Percentiles rank a stretch among this genome's conserved stretches.
Conservation (phyloP, 2,113 vertebrate species). For the Eidolon helvum region DNA sequence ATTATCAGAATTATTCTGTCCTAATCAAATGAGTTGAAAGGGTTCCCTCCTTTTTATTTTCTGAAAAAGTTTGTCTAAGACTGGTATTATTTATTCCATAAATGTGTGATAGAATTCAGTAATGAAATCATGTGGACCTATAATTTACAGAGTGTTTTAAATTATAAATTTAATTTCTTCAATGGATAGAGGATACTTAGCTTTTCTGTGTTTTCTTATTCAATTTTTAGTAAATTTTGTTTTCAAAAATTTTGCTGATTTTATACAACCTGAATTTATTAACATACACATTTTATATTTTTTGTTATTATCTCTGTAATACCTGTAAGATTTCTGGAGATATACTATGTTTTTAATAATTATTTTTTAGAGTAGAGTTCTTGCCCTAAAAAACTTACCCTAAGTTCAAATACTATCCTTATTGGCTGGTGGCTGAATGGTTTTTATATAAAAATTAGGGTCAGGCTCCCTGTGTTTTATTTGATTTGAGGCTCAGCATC, state of each 20-base stretch:
- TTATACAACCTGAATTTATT: not conserved
- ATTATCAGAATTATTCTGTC: not conserved
- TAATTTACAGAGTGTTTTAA: not conserved
- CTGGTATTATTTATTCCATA: not conserved
- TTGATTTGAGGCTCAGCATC: not conserved
- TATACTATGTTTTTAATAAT: not conserved
- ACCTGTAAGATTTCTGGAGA: not conserved
- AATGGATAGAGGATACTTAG: not conserved
- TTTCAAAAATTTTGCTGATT: not conserved
- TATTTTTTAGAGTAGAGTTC: not conserved
- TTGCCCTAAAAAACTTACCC: not conserved
- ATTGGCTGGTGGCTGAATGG: not conserved
- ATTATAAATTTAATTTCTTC: not conserved
- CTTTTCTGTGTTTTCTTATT: not conserved
- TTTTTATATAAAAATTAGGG: not conserved
- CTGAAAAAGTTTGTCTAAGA: not conserved
- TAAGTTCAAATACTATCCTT: not conserved
- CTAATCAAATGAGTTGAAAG: not conserved
- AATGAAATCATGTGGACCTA: not conserved
- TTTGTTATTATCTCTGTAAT: not conserved
- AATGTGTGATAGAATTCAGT: not conserved
- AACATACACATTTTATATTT: not conserved
- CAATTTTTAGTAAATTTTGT: not conserved
- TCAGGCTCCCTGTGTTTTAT: too few species aligned
- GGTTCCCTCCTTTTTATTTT: not conserved